phyloP scores from a whole-genome alignment of 2,797 vertebrate genomes.

The Anguilla megastoma region DNA sequence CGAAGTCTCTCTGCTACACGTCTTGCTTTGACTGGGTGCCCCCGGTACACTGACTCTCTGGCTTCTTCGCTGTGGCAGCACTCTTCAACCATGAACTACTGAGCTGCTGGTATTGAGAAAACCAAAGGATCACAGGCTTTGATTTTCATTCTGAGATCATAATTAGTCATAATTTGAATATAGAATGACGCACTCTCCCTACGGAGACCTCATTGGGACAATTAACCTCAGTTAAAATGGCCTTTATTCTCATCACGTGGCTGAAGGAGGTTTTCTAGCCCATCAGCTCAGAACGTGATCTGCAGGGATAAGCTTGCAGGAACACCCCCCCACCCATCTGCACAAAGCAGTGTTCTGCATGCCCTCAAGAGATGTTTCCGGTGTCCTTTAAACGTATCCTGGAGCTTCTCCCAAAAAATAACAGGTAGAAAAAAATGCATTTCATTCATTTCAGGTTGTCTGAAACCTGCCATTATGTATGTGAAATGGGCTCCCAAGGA shows the following conservation, averaged over 20 bases:
- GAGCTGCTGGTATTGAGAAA: neutral
- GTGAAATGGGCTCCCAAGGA: neutral
- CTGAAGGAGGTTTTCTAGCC: slow-evolving; percentile 68
- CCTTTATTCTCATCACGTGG: slow-evolving; percentile 69
- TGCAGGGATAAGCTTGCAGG: neutral
- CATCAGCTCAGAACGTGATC: slow-evolving; percentile 64
- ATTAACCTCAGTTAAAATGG: slow-evolving; percentile 70
- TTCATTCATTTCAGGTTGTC: neutral
- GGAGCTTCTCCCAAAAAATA: neutral
- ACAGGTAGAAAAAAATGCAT: neutral
- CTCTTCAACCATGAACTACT: neutral
- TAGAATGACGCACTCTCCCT: slow-evolving; percentile 54
- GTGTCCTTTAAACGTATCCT: neutral
- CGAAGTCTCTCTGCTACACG: neutral
- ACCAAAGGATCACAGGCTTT: neutral
- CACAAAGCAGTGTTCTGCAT: slow-evolving; percentile 6
- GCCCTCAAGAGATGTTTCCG: neutral
- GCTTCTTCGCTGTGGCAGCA: neutral
- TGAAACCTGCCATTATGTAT: neutral
- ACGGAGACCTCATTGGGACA: slow-evolving; percentile 69
- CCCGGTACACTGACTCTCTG: neutral
- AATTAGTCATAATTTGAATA: slow-evolving; percentile 56
- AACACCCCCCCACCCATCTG: slow-evolving; percentile 12
- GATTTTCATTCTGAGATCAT: slow-evolving; percentile 29
- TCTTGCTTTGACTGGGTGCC: neutral